Base-by-base conservation (phyloP, 2,113 vertebrate species). In the Cyprinodon variegatus region DNA sequence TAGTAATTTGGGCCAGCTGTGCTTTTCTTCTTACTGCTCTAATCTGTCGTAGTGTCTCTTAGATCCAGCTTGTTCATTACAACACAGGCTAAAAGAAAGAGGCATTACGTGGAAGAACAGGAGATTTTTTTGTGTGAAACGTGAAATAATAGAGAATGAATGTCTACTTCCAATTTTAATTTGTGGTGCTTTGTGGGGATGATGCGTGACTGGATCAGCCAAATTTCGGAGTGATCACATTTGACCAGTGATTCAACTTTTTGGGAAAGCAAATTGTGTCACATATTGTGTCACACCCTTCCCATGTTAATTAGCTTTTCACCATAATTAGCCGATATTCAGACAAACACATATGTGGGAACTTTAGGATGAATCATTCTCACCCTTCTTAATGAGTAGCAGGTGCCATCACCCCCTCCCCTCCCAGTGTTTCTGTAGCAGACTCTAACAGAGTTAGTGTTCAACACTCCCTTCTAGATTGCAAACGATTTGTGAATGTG, bases 1-100 rank as follows among this genome's bases (percentile, higher is more conserved):
- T 79, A 76, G 79, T 78, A 75, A 82, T 84, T 83, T 72, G 72
- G 70, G 65, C 85, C 89, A 91, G 89, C 83, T 93, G 90, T 86
- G 91, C 76, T 68, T 57, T 72, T 77, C 76, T 85, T 84, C 59
- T 83, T 40, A n/a, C 40, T 2, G 61, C 76, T 79, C 68, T 85
- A 82, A 85, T 87, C 83, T 29, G n/a, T 40, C 4, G 11, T 78
- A 78, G 80, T 75, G 74, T 70, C 72, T 71, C 83, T 80, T 64
- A 81, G 76, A 91, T 85, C 82, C 80, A 20, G 65, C 65, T 68
- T 60, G 69, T 46, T 65, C 68, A 74, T 83, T 70, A 71, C 63
- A 59, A 63, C 59, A 12, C 65, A 62, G 60, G 84, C 41, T 43
- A 81, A 74, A 64, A 73, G 70, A 36, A 45, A 43, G 70, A 15